Evolutionary conservation across 2,113 vertebrate genomes (phyloP).

Genomic region (Cynoglossus semilaevis): DNA sequence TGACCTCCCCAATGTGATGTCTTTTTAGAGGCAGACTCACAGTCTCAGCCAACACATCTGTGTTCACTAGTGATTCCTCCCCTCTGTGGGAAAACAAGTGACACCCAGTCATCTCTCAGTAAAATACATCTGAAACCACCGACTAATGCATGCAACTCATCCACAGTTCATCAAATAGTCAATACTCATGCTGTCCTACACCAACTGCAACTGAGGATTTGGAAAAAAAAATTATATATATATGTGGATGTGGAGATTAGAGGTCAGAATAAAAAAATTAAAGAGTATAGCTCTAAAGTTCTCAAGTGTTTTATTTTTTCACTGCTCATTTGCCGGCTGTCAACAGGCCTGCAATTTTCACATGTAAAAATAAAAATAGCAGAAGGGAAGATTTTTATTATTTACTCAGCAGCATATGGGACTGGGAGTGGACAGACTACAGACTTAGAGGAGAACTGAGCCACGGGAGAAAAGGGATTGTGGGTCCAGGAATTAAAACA

Average conservation of each 20-base stretch:
- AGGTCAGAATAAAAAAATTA: constrained; percentile 13
- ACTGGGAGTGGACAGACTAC: constrained; percentile 4
- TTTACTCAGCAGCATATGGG: constrained; percentile 12
- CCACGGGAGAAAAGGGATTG: constrained; percentile 42
- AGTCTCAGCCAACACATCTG: constrained; percentile 32
- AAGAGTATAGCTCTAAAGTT: constrained; percentile 33
- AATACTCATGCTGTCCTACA: constrained; percentile 26
- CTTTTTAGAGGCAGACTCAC: constrained; percentile 31
- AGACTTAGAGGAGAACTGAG: constrained; percentile 49
- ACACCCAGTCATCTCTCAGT: constrained; percentile 14
- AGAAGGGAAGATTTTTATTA: constrained; percentile 15
- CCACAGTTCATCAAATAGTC: constrained; percentile 26
- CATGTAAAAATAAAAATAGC: constrained; percentile 6
- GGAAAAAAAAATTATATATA: constrained; percentile 19
- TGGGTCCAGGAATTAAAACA: constrained; percentile 21
- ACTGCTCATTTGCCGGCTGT: constrained; percentile 36
- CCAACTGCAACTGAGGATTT: constrained; percentile 56
- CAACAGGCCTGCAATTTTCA: constrained; percentile 13
- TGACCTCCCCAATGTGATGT: constrained; percentile 35
- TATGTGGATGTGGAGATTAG: constrained; percentile 16
- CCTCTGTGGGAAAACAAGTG: constrained; percentile 18
- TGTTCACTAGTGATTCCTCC: constrained; percentile 22
- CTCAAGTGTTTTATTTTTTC: constrained; percentile 37
- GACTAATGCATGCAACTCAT: constrained; percentile 16
- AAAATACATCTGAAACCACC: constrained; percentile 24